Percentiles rank a stretch among this genome's conserved stretches.
Conservation (phyloP, 2,797 vertebrate genomes). For the Oreochromis mossambicus region DNA sequence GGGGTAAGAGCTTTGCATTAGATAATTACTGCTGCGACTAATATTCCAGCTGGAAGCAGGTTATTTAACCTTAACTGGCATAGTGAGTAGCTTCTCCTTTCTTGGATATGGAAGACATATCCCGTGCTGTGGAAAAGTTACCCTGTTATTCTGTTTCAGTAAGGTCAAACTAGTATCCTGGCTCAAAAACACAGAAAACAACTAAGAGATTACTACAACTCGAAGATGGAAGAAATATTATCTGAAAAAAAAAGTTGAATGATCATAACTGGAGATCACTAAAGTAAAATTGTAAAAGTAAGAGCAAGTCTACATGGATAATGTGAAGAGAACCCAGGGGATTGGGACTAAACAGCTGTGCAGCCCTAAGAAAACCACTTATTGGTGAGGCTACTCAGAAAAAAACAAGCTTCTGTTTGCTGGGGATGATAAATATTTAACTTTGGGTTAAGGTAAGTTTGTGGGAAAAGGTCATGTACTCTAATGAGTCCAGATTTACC, state of each 20-base stretch:
- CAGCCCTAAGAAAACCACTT: neutral
- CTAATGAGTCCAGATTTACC: neutral
- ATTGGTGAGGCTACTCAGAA: neutral
- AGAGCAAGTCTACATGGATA: neutral
- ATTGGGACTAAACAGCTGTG: neutral
- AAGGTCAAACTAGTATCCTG: neutral
- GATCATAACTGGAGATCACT: neutral
- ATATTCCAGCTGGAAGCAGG: neutral
- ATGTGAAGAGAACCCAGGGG: neutral
- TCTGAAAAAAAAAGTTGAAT: neutral
- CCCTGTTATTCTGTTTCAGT: neutral
- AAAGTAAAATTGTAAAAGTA: neutral
- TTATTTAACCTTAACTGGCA: neutral
- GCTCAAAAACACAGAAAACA: neutral
- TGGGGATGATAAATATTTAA: neutral
- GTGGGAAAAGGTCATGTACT: neutral
- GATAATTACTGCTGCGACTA: neutral
- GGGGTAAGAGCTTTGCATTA: neutral
- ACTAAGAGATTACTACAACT: neutral
- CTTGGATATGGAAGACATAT: neutral
- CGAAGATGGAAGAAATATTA: neutral
- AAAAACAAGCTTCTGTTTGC: neutral
- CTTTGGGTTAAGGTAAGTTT: neutral
- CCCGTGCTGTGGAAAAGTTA: fast-evolving
- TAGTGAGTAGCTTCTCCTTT: neutral